Evolutionary conservation across 92 coral and sea anemone species (phyloP), one percentile per base, ranked within the genome.

Genomic region (Galaxea fascicularis): DNA sequence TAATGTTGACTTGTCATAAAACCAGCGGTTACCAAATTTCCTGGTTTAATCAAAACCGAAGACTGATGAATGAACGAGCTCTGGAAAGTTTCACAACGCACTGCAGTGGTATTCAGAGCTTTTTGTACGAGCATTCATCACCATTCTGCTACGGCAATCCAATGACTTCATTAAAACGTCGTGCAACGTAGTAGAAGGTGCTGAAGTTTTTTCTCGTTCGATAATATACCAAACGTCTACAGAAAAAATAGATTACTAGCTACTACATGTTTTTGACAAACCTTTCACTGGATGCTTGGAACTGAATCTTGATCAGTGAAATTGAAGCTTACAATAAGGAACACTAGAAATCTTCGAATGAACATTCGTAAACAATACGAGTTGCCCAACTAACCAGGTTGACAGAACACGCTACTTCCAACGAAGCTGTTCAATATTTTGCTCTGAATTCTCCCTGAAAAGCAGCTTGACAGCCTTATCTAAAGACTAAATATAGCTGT

Each of bases 361-460:
- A 83, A 83, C 82, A 84, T 91, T 83, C 91, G 94, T 91, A 91
- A 91, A 91, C 92, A 91, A 91, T 77, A 87, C 83, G 77, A 67
- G 72, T 46, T 10, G 80, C n/a, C 76, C 22, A 49, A 14, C 74
- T 41, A 73, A 57, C 78, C 77, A 39, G 75, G 77, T 45, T 74
- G 82, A 77, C 78, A 85, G 80, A 82, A 57, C 78, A 51, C 22
- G 78, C 77, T 59, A 41, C 22, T 70, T 11, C 26, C 71, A 45
- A 41, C 39, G 57, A 16, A 72, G 35, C 54, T 26, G 59, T 27
- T 70, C 35, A 57, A 7, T 39, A 20, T 60, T 57, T 79, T 67
- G 51, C 75, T 53, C 76, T 14, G n/a, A 4, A 68, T 18, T 46
- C 69, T 39, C 78, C 7, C 0, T 8, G 28, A 27, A 7, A 31